Evolutionary conservation across 2,888 invertebrate species (phyloP), one percentile per base, ranked within the genome.

Genomic region (Agapostemon virescens): DNA sequence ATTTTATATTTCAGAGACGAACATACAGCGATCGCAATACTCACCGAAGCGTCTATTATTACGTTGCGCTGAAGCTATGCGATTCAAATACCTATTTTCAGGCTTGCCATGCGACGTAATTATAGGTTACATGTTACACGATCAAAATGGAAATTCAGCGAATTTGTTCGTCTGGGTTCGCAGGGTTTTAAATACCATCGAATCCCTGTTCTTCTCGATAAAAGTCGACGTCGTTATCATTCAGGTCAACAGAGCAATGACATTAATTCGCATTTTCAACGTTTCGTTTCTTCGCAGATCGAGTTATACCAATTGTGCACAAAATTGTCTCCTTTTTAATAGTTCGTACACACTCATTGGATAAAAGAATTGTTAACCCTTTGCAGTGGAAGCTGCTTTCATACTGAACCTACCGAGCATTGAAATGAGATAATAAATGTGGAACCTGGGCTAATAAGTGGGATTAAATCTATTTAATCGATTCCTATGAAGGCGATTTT

Each of bases 131-230:
- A 55, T 72, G 72, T 55, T 55, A 55, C 42, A 40, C 52, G 63
- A 75, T 40, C 40, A 45, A 75, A 72, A 72, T 45, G 76, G 64
- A 76, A 72, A 76, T 66, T 71, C 55, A 36, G 52, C 36, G 69
- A 20, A 20, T 20, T 6, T 20, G 38, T 17, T n/a, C 11, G 23
- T 52, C 52, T 52, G 52, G 13, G 2, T 52, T 52, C 3, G 17
- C 45, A 45, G 45, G 20, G 20, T 45, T 45, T 20, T 45, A 45
- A 45, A 45, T 45, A 20, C 20, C 20, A 45, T 7, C 6, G 1
- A 20, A 45, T 45, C 45, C 45, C 20, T 20, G 20, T 20, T 17
- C 45, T 20, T 1, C 45, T 45, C 17, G 20, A 7, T 20, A 45
- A 45, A 6, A 45, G 20, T 45, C 45, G 20, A 20, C 20, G 45